These are phyloP conservation scores for Bedellia somnulentella DNA, from an alignment of 2,888 invertebrate genomes.

Conservation along the genomic window DNA sequence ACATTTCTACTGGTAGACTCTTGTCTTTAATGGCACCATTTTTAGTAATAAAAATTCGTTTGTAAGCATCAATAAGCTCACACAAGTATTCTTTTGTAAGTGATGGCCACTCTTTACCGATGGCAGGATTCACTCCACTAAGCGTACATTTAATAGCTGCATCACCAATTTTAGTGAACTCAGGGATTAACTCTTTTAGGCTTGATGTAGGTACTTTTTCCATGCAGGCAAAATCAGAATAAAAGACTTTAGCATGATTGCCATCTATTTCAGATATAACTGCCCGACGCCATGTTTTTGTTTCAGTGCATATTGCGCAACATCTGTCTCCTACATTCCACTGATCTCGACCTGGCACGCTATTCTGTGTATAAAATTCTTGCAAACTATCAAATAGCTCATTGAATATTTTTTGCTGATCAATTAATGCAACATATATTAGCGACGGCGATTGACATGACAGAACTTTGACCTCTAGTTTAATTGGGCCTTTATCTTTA, in stretches of 20 bases:
- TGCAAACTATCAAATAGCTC: slow-evolving; percentile 58
- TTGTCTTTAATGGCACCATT: slow-evolving; percentile 44
- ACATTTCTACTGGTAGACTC: slow-evolving; percentile 65
- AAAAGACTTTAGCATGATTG: slow-evolving; percentile 53
- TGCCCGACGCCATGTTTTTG: slow-evolving; percentile 67
- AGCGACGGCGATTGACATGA: slow-evolving; percentile 58
- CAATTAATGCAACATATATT: slow-evolving; percentile 60
- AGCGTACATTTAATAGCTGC: slow-evolving; percentile 70
- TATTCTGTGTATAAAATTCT: slow-evolving; percentile 36
- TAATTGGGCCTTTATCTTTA: slow-evolving; percentile 49
- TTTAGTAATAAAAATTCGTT: slow-evolving; percentile 56
- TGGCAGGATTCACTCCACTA: slow-evolving; percentile 69
- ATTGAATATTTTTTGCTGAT: slow-evolving; percentile 40
- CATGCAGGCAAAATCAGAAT: slow-evolving; percentile 67
- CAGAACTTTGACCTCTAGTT: slow-evolving; percentile 47
- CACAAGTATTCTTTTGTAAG: slow-evolving; percentile 63
- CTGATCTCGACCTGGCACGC: slow-evolving; percentile 14
- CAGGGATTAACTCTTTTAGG: slow-evolving; percentile 50
- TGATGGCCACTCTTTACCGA: slow-evolving; percentile 65
- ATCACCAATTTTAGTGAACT: slow-evolving; percentile 53
- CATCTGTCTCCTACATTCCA: slow-evolving; percentile 60
- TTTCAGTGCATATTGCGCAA: slow-evolving; percentile 35
- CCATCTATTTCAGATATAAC: slow-evolving; percentile 37
- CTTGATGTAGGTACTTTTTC: slow-evolving; percentile 40
- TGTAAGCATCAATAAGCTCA: slow-evolving; percentile 52